These are phyloP conservation scores for Dreissena rostriformis DNA, from an alignment of 1,140 invertebrate genomes.

Conservation along the genomic window DNA sequence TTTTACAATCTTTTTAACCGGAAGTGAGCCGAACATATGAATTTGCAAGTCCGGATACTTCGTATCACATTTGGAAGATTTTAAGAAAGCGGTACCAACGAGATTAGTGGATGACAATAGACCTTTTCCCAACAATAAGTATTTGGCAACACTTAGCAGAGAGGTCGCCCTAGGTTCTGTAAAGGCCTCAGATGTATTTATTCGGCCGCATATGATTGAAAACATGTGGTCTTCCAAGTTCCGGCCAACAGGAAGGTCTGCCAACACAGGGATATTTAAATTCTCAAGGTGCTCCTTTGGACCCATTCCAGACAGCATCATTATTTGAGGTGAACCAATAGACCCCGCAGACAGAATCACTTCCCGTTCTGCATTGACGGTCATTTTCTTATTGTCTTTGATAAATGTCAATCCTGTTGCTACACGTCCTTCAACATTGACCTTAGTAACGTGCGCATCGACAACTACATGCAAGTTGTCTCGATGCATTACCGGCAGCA, in stretches of 20 bases:
- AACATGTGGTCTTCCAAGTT: constrained; percentile 90
- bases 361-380: constrained; percentile 85
- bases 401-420: constrained; percentile 70
- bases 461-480: constrained; percentile 14
- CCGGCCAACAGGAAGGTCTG: constrained; percentile 90
- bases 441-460: constrained; percentile 36
- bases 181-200: constrained; percentile 58
- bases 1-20: neutral
- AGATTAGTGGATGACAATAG: neutral
- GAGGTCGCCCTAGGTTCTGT: constrained; percentile 45
- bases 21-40: neutral
- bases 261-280: constrained; percentile 64
- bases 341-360: constrained; percentile 84
- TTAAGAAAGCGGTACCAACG: constrained; percentile 15
- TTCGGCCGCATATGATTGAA: constrained; percentile 34
- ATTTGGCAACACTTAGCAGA: constrained; percentile 50
- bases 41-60: constrained; percentile 14
- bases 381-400: constrained; percentile 79
- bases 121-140: constrained; percentile 63
- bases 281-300: constrained; percentile 80
- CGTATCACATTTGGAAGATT: constrained; percentile 3
- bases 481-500: constrained; percentile 29
- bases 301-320: constrained; percentile 85
- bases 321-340: constrained; percentile 84
- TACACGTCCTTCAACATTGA: constrained; percentile 38